Evolutionary conservation across 2,113 vertebrate species (phyloP), one percentile per base, ranked within the genome.

Genomic region (Siphamia tubifer): DNA sequence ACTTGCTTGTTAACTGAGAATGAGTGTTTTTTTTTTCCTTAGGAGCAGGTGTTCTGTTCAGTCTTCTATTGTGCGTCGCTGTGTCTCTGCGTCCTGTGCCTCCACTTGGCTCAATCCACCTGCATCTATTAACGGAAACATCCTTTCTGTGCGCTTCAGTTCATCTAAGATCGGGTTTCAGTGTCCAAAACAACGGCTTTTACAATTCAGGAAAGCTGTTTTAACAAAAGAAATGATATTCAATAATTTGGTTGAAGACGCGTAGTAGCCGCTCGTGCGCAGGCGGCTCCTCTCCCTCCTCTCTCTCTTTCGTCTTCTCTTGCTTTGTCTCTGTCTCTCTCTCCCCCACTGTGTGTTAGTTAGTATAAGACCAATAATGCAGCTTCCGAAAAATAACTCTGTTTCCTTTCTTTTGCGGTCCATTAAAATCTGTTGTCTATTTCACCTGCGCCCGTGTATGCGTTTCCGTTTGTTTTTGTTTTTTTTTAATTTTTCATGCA

Each of bases 101-200:
- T 76, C 79, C 81, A 63, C 63, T 68, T 68, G 70, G 40, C 24
- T 61, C 24, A 64, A 63, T 83, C 20, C 89, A 89, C 89, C 86
- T 89, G 90, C 81, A 68, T 80, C 66, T 58, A 6, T 10, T 13
- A 53, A 74, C 62, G 36, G 31, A 65, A 65, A 69, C 87, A 67
- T 77, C 35, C 74, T 78, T 17, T 28, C 68, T 43, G 11, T 32
- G 60, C 60, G 51, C 64, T 17, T 54, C 6, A 13, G 39, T 62
- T 48, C 13, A 44, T 45, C 55, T 51, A 32, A 25, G 35, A 77
- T 45, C 43, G 52, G 9, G 34, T 62, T 11, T 57, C 30, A 12
- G 23, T 34, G 15, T 16, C 64, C 13, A 23, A 56, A 2, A 16
- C 15, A 48, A 3, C 13, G 32, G 12, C 57, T 1, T 1, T 43